phyloP scores from a whole-genome alignment of 2,888 invertebrate genomes.

The Caenorhabditis angaria region DNA sequence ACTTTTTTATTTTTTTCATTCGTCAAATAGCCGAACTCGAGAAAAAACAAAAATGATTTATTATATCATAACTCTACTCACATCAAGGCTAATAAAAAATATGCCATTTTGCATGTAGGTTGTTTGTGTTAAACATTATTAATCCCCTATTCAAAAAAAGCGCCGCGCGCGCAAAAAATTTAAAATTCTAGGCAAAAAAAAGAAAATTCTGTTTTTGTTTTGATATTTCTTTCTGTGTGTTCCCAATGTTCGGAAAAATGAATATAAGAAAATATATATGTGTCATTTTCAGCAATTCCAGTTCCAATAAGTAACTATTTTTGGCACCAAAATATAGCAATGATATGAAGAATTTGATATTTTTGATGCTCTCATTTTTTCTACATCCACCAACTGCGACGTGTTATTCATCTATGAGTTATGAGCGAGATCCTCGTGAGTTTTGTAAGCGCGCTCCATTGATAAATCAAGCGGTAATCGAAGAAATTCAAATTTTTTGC shows the following conservation, averaged over 20 bases:
- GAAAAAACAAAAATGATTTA: no score
- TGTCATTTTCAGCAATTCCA: background rate
- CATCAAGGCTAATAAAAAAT: background rate
- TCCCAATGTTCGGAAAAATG: background rate
- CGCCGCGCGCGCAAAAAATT: background rate
- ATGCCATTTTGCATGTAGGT: background rate
- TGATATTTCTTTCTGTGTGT: background rate
- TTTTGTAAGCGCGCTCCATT: background rate
- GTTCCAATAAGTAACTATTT: background rate
- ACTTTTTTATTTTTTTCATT: no score
- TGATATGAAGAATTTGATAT: slow-evolving; percentile 2
- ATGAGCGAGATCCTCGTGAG: background rate
- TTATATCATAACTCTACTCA: no score
- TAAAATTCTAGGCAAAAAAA: background rate
- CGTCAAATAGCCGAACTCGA: no score
- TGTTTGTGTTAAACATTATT: background rate
- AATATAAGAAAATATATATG: no score
- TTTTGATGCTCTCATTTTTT: slow-evolving; percentile 12
- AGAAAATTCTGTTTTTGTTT: background rate
- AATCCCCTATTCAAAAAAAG: background rate
- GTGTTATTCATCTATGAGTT: slow-evolving; percentile 5
- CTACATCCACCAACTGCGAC: slow-evolving; percentile 20
- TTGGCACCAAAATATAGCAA: background rate
- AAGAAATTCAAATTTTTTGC: background rate
- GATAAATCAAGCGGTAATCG: background rate